These are phyloP conservation scores for Desmophyllum pertusum DNA, from an alignment of 92 coral and sea anemone genomes.

Conservation along the genomic window DNA sequence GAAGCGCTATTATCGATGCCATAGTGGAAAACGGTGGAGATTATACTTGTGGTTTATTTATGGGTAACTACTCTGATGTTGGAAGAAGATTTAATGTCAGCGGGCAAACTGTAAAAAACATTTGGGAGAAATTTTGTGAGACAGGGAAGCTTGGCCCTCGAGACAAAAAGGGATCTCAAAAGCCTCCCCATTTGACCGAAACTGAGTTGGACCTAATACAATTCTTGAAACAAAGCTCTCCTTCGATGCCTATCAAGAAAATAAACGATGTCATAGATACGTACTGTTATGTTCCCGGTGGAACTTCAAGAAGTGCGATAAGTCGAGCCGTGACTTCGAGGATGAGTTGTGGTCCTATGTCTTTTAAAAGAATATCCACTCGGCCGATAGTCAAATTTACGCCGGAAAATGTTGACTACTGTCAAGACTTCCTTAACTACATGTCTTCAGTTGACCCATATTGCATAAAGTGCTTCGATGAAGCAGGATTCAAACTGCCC, in stretches of 20 bases:
- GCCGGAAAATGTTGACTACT: constrained; percentile 27
- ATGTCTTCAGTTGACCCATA: constrained; percentile 50
- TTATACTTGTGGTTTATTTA: background rate
- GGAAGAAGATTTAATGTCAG: background rate
- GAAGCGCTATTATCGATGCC: no score
- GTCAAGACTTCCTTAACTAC: constrained; percentile 47
- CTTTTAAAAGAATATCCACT: constrained; percentile 26
- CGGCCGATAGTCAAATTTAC: constrained; percentile 18
- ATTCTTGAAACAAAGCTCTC: background rate
- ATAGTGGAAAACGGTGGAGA: constrained; percentile 5
- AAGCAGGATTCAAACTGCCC: constrained; percentile 38
- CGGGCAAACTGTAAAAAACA: constrained; percentile 15
- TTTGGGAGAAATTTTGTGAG: constrained; percentile 13
- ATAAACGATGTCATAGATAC: background rate
- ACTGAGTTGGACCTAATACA: constrained; percentile 27
- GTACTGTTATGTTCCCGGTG: constrained; percentile 19
- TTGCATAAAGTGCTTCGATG: constrained; percentile 58
- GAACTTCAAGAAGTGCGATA: constrained; percentile 19
- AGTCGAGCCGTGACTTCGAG: constrained; percentile 17
- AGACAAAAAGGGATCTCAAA: constrained; percentile 36
- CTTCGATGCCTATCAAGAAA: constrained; percentile 23
- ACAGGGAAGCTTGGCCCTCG: constrained; percentile 28
- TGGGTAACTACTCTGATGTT: constrained; percentile 19
- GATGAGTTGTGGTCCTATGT: constrained; percentile 25
- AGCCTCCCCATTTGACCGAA: constrained; percentile 12